A percentile compares a stretch with the other conserved stretches of the same genome.
Evolutionary conservation across 2,888 invertebrate genomes (phyloP).

Genomic region (Ophioninae sp.): DNA sequence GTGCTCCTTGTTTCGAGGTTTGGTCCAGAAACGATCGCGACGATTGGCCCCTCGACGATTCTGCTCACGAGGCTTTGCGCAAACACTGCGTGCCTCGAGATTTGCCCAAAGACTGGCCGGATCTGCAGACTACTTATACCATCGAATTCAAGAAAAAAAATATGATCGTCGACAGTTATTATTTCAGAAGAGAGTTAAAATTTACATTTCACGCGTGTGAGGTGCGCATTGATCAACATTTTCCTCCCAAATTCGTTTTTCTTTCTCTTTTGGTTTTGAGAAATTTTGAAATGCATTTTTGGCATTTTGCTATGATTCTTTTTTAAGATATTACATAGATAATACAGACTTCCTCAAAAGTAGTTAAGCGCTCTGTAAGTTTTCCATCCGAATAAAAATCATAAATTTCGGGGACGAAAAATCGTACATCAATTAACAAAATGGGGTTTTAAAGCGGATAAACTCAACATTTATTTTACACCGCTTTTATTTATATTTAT

Average conservation of each 20-base stretch:
- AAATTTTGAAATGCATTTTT: background rate
- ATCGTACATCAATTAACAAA: too few relatives aligned
- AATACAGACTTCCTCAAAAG: too few relatives aligned
- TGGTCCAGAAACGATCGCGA: slow-evolving; percentile 61
- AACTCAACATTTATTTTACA: too few relatives aligned
- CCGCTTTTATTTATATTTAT: too few relatives aligned
- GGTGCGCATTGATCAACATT: slow-evolving; percentile 70
- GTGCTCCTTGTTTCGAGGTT: slow-evolving; percentile 77
- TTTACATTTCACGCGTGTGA: slow-evolving; percentile 80
- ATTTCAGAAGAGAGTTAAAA: slow-evolving; percentile 79
- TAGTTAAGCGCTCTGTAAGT: too few relatives aligned
- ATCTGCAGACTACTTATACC: slow-evolving; percentile 75
- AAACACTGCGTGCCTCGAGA: slow-evolving; percentile 77
- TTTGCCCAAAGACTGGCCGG: slow-evolving; percentile 74
- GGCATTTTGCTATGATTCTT: background rate
- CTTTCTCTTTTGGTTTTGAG: background rate
- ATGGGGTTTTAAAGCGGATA: too few relatives aligned
- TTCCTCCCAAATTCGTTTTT: background rate
- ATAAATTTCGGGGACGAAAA: too few relatives aligned
- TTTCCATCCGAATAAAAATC: too few relatives aligned
- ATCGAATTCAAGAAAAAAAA: slow-evolving; percentile 74
- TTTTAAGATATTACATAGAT: too few relatives aligned
- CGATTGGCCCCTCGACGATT: slow-evolving; percentile 77
- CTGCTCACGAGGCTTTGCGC: slow-evolving; percentile 74
- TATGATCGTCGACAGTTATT: slow-evolving; percentile 76